Evolutionary conservation across 2,113 vertebrate genomes (phyloP).

Genomic region (Saiga tatarica): DNA sequence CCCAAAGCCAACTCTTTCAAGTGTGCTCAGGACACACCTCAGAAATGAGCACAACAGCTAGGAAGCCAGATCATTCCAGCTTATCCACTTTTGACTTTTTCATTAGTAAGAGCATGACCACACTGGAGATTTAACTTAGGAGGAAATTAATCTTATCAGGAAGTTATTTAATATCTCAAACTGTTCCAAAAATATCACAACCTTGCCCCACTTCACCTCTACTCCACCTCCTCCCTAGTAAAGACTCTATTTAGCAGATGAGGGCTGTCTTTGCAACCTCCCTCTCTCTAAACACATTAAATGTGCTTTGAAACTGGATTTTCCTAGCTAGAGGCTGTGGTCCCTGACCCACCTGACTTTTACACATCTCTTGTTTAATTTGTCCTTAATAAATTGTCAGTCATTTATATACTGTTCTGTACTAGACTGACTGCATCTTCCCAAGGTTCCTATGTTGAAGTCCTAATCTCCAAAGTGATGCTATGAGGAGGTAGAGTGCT

Average conservation of each 20-base stretch:
- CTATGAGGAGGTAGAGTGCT: neutral
- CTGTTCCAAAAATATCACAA: constrained; percentile 54
- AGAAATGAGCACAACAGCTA: neutral
- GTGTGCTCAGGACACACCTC: neutral
- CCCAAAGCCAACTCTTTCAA: neutral
- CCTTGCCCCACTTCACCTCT: constrained; percentile 27
- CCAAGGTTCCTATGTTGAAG: neutral
- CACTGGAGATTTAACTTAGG: neutral
- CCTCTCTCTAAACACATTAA: neutral
- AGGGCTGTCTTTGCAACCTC: neutral
- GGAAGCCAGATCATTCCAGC: neutral
- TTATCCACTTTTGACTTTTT: neutral
- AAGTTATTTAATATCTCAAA: constrained; percentile 55
- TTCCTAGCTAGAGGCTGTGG: neutral
- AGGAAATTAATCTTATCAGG: constrained; percentile 44
- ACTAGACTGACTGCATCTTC: neutral
- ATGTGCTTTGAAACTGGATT: neutral
- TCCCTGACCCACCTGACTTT: neutral
- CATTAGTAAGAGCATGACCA: neutral
- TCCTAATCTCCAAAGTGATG: neutral
- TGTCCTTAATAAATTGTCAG: neutral
- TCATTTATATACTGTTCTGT: neutral
- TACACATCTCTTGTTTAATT: neutral
- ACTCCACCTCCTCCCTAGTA: neutral
- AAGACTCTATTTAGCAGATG: constrained; percentile 32